These are phyloP conservation scores for Sitta carolinensis DNA, from an alignment of 2,797 vertebrate genomes.

Conservation along the genomic window DNA sequence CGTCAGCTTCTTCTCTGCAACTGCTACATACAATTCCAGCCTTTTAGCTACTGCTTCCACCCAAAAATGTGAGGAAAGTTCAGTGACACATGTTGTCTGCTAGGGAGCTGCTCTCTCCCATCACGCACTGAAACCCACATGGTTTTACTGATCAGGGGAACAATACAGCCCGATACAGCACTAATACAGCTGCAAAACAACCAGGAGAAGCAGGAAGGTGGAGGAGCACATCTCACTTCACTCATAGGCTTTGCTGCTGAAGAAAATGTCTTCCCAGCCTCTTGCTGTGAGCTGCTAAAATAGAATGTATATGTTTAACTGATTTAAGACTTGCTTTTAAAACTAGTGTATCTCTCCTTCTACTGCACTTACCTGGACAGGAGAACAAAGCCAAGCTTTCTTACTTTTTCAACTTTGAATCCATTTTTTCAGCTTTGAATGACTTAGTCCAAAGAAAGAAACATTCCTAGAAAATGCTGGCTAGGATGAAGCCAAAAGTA, in stretches of 20 bases:
- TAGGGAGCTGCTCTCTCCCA: background rate
- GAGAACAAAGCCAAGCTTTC: background rate
- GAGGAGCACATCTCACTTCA: background rate
- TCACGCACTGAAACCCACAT: background rate
- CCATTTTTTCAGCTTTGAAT: background rate
- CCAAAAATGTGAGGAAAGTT: background rate
- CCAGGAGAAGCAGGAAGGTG: background rate
- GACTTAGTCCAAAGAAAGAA: constrained; percentile 1
- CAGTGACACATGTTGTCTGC: background rate
- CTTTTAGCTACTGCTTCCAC: background rate
- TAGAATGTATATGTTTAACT: background rate
- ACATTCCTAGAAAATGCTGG: background rate
- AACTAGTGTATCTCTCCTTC: background rate
- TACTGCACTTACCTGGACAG: background rate
- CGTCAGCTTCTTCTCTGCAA: background rate
- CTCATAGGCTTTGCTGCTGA: background rate
- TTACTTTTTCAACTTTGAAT: background rate
- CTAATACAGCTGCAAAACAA: background rate
- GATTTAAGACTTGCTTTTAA: background rate
- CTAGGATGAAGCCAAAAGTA: background rate
- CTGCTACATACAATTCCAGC: background rate
- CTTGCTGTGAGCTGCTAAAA: background rate
- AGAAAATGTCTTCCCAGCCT: background rate
- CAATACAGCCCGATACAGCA: background rate
- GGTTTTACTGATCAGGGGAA: background rate